Evolutionary conservation across 1,140 invertebrate genomes (phyloP), one percentile per base, ranked within the genome.

Genomic region (Drosophila bipectinata): DNA sequence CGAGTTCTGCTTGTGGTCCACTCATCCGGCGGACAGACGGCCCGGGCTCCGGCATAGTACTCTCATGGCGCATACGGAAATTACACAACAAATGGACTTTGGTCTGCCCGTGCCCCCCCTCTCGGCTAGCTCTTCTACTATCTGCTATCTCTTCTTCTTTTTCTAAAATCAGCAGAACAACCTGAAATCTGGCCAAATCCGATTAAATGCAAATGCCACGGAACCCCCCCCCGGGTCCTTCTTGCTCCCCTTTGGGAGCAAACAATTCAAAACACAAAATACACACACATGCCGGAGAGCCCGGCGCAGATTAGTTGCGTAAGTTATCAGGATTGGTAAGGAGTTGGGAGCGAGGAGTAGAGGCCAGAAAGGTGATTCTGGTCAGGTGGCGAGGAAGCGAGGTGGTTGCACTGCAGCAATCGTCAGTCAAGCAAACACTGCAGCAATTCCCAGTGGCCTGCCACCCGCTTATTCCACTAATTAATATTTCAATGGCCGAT

Each of bases 171-270:
- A 64, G 60, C 48, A 74, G 60, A 66, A 75, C 72, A 75, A 85
- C 83, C 81, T 88, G 82, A 88, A 87, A 87, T 87, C 82, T 87
- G 78, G 48, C 60, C 74, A 87, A 87, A 87, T 87, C 83, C 82
- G 82, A 87, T 87, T 87, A 87, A 88, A 87, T 87, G 82, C 82
- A 87, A 88, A 87, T 87, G 78, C 34, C 34, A 37, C 34, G 41
- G 15, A 9, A 61, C 63, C 51, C 63, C 51, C n/a, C n/a, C 62
- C 44, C 47, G 21, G 32, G n/a, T 37, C 53, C 28, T 28, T 4
- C 34, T 4, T 10, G 3, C 10, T 3, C 34, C 34, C 10, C 34
- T 10, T 8, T 32, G 34, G 12, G 61, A 54, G 14, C 61, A 51
- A 62, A 24, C n/a, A 44, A 21, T 14, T 21, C 41, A 51, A 53